phyloP scores from a whole-genome alignment of 2,888 invertebrate genomes.

The Galeruca laticollis region DNA sequence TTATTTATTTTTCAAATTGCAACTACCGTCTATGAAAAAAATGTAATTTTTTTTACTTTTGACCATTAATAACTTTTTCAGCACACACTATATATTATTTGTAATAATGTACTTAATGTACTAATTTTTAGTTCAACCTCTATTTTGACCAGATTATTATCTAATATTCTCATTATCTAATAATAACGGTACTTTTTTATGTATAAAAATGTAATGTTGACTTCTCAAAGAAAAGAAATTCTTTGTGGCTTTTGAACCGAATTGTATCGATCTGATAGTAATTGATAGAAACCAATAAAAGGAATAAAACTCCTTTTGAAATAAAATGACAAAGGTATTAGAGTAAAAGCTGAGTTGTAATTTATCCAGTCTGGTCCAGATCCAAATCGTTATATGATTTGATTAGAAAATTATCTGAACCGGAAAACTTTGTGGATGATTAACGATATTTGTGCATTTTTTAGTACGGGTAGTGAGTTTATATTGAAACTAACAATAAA shows the following conservation, averaged over 20 bases:
- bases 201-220: neutral
- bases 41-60: no score
- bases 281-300: constrained; percentile 8
- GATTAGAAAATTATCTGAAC: neutral
- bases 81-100: no score
- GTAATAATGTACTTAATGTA: no score
- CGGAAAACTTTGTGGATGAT: neutral
- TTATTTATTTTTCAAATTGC: no score
- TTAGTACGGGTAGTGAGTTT: no score
- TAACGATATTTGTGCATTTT: neutral
- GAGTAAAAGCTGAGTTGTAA: constrained; percentile 7
- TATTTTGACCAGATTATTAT: no score
- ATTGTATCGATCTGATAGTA: neutral
- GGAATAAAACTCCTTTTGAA: constrained; percentile 5
- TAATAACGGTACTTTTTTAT: neutral
- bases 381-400: neutral
- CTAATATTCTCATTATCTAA: no score
- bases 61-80: no score
- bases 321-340: constrained; percentile 12
- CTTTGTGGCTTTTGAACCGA: neutral
- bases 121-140: no score
- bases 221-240: neutral
- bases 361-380: neutral
- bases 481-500: no score
- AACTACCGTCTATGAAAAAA: no score